Conservation (phyloP, 2,888 invertebrate species). For the Macaria notata region DNA sequence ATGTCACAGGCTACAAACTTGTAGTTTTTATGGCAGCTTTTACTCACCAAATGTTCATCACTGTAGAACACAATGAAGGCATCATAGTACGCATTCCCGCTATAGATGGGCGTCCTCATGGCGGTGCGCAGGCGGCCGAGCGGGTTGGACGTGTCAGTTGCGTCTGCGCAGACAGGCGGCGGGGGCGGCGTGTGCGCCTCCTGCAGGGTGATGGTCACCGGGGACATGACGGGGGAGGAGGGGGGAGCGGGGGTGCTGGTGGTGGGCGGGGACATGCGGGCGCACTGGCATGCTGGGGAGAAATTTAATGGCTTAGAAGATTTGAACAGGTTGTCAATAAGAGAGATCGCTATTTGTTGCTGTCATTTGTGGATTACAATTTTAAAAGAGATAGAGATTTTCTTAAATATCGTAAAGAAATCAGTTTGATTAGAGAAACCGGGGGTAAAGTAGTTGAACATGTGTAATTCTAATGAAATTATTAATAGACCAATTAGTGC, state of each 20-base stretch:
- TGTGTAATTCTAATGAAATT: no score
- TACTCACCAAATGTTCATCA: conserved; percentile 89
- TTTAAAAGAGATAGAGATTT: no score
- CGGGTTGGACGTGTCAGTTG: conserved; percentile 49
- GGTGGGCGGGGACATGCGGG: conserved; percentile 43
- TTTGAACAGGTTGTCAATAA: no score
- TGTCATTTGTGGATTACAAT: no score
- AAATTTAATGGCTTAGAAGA: neutral
- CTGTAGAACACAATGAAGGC: conserved; percentile 90
- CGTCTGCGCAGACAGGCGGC: conserved; percentile 54
- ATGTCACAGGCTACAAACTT: no score
- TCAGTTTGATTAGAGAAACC: no score
- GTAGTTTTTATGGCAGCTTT: no score
- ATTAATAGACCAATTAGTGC: no score
- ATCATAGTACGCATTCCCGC: conserved; percentile 77
- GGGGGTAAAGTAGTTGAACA: no score
- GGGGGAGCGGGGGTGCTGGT: conserved; percentile 39
- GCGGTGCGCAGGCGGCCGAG: conserved; percentile 72
- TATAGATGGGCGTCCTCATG: conserved; percentile 67
- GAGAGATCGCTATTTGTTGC: no score
- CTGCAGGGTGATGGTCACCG: conserved; percentile 48
- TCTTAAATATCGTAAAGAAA: no score
- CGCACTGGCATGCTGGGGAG: conserved; percentile 53
- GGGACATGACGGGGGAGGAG: conserved; percentile 35
- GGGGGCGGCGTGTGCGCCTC: conserved; percentile 45